A percentile compares a stretch with the other conserved stretches of the same genome.
phyloP scores from a whole-genome alignment of 1,140 invertebrate genomes.

The Drosophila sulfurigaster region DNA sequence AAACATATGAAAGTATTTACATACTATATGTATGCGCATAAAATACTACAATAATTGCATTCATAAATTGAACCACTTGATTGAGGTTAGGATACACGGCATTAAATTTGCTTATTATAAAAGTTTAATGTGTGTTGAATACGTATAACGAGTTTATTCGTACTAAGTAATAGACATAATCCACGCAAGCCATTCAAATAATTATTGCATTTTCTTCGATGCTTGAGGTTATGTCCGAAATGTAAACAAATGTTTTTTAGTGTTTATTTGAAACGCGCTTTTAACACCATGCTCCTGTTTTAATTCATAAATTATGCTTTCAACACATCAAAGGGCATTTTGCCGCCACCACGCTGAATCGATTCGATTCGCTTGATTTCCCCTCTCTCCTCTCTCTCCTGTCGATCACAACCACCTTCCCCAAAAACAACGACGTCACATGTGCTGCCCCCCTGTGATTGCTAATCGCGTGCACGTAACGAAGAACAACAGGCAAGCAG shows the following conservation, averaged over 20 bases:
- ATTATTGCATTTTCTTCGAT: conserved; percentile 6
- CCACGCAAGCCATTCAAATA: not conserved
- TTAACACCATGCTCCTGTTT: conserved; percentile 3
- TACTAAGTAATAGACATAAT: not conserved
- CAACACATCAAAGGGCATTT: conserved; percentile 47
- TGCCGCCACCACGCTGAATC: conserved; percentile 4
- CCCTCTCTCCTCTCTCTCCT: no score
- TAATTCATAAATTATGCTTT: conserved; percentile 62
- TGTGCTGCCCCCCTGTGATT: conserved; percentile 40
- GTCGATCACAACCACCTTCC: conserved; percentile 7
- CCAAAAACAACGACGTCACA: conserved; percentile 50
- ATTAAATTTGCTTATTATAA: not conserved
- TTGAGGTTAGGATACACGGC: conserved; percentile 5
- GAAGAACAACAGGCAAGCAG: conserved; percentile 22
- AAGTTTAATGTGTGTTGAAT: not conserved
- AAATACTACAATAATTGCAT: not conserved
- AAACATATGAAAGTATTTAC: not conserved
- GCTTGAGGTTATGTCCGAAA: conserved; percentile 27
- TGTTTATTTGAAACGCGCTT: conserved; percentile 39
- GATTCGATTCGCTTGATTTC: no score
- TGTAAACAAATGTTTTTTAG: conserved; percentile 49
- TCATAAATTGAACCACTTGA: not conserved
- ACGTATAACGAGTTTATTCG: not conserved
- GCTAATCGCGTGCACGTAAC: conserved; percentile 60
- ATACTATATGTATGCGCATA: not conserved